Conservation (phyloP, 1,140 invertebrate species). For the Pantala flavescens region DNA sequence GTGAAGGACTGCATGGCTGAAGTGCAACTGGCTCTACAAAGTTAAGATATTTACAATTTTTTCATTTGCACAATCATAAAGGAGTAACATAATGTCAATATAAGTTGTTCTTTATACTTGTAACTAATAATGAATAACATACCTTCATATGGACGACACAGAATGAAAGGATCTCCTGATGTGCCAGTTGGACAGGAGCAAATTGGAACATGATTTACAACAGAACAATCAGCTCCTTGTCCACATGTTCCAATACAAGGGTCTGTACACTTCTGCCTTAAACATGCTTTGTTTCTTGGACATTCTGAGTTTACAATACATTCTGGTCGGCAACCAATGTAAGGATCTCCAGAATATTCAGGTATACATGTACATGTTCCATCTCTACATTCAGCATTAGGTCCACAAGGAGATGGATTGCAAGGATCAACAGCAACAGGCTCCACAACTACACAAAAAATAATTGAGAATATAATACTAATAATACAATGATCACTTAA, state of each 20-base stretch:
- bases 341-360: constrained; percentile 40
- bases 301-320: constrained; percentile 24
- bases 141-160: constrained; percentile 24
- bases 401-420: constrained; percentile 28
- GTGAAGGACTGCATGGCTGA: constrained; percentile 30
- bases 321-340: constrained; percentile 35
- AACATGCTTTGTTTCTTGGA: constrained; percentile 28
- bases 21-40: constrained; percentile 15
- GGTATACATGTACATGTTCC: constrained; percentile 35
- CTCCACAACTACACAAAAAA: background rate
- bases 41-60: constrained; percentile 24
- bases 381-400: constrained; percentile 34
- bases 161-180: constrained; percentile 38
- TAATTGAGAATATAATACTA: background rate
- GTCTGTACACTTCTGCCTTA: constrained; percentile 31
- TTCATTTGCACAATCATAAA: too few species aligned
- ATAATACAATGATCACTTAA: background rate
- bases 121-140: too few species aligned
- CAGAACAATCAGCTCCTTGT: constrained; percentile 28
- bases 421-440: constrained; percentile 21
- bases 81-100: too few species aligned
- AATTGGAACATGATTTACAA: constrained; percentile 25
- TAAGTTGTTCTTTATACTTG: too few species aligned
- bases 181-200: constrained; percentile 31
- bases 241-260: constrained; percentile 32